Conservation (phyloP, 2,113 vertebrate species). For the Genyomyrus donnyi region DNA sequence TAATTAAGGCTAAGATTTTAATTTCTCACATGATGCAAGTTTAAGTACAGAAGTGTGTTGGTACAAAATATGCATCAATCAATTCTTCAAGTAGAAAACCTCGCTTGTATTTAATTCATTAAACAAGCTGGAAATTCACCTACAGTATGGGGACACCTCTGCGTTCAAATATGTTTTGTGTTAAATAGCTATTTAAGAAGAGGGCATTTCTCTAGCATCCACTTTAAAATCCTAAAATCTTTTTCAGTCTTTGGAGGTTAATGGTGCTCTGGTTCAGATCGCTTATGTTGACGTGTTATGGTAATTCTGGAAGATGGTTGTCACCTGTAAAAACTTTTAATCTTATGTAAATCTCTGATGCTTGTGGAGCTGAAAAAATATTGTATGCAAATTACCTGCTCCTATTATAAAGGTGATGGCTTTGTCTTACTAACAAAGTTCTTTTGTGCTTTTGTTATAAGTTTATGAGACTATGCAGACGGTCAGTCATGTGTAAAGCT, state of each 20-base stretch:
- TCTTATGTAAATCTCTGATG: not conserved
- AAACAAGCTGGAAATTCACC: not conserved
- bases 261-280: not conserved
- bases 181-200: not conserved
- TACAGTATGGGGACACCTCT: not conserved
- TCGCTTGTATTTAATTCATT: not conserved
- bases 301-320: not conserved
- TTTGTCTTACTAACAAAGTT: constrained; percentile 5
- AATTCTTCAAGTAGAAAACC: not conserved
- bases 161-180: not conserved
- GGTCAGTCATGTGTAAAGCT: constrained; percentile 15
- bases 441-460: constrained; percentile 5
- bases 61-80: not conserved
- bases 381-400: not conserved
- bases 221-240: not conserved
- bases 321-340: not conserved
- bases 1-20: not conserved
- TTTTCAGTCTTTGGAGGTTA: not conserved
- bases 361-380: not conserved
- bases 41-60: not conserved
- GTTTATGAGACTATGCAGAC: not conserved
- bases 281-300: not conserved
- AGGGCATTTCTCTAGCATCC: not conserved
- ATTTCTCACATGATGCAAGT: not conserved
- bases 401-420: not conserved